A percentile compares a stretch with the other conserved stretches of the same genome.
phyloP scores from a whole-genome alignment of 64 coral and sea anemone species.

The Montipora cactus region DNA sequence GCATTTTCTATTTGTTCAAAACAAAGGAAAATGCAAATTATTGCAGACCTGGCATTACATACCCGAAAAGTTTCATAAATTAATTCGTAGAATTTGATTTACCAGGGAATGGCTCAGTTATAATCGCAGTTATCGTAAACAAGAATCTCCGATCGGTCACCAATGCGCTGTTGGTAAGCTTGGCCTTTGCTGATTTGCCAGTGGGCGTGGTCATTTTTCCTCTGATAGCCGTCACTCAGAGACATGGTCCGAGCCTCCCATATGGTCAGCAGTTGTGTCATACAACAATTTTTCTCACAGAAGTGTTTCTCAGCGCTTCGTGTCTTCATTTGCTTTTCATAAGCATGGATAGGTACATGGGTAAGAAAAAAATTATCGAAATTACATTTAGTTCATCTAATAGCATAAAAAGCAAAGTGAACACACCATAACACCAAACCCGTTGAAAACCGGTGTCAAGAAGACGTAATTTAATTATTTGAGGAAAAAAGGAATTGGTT shows the following conservation, averaged over 20 bases:
- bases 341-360: constrained; percentile 75
- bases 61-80: no score
- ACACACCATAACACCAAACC: no score
- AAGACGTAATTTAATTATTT: no score
- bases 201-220: constrained; percentile 82
- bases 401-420: no score
- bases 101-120: constrained; percentile 77
- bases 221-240: constrained; percentile 74
- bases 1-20: no score
- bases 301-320: constrained; percentile 86
- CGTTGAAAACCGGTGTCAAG: no score
- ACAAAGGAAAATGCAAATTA: no score
- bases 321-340: constrained; percentile 90
- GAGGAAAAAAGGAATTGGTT: no score
- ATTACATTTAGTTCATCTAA: no score
- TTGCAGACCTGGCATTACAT: no score
- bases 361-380: neutral
- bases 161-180: constrained; percentile 77
- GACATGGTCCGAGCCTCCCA: constrained; percentile 61
- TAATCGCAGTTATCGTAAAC: constrained; percentile 52
- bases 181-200: constrained; percentile 80
- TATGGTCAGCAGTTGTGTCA: constrained; percentile 68
- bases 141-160: constrained; percentile 66
- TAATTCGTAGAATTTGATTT: neutral
- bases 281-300: constrained; percentile 75